Conservation (phyloP, 1,140 invertebrate genomes). For the Kradibia gibbosae region DNA sequence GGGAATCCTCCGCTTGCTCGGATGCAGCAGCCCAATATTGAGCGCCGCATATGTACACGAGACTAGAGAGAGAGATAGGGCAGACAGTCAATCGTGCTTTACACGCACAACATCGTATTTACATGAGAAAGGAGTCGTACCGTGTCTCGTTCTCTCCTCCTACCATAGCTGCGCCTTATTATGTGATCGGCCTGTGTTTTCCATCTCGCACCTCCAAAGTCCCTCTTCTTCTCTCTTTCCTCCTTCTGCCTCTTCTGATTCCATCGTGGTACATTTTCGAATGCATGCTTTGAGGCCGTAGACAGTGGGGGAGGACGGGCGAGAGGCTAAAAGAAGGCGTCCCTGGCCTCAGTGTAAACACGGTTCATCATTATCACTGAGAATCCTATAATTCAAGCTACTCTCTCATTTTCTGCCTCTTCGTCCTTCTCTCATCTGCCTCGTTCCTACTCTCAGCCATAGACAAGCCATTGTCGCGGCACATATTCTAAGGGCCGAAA, state of each 20-base stretch:
- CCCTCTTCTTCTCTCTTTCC: neutral
- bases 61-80: slow-evolving; percentile 15
- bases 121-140: slow-evolving; percentile 72
- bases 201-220: neutral
- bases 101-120: slow-evolving; percentile 72
- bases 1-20: slow-evolving; percentile 20
- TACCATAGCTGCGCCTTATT: slow-evolving; percentile 21
- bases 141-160: slow-evolving; percentile 53
- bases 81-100: slow-evolving; percentile 66
- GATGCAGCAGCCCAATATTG: slow-evolving; percentile 18
- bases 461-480: slow-evolving; percentile 25
- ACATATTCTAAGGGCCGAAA: neutral
- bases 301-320: neutral
- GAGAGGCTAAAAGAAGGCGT: slow-evolving; percentile 48
- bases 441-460: slow-evolving; percentile 4
- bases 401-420: slow-evolving; percentile 30
- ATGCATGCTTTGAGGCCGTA: neutral
- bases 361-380: slow-evolving; percentile 71
- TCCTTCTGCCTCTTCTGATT: neutral
- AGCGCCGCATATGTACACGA: neutral
- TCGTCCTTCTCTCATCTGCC: slow-evolving; percentile 49
- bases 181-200: neutral
- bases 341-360: slow-evolving; percentile 66
- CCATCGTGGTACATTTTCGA: slow-evolving; percentile 18
- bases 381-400: slow-evolving; percentile 64